phyloP scores from a whole-genome alignment of 2,888 invertebrate genomes.

The Chymomyza procnemis region DNA sequence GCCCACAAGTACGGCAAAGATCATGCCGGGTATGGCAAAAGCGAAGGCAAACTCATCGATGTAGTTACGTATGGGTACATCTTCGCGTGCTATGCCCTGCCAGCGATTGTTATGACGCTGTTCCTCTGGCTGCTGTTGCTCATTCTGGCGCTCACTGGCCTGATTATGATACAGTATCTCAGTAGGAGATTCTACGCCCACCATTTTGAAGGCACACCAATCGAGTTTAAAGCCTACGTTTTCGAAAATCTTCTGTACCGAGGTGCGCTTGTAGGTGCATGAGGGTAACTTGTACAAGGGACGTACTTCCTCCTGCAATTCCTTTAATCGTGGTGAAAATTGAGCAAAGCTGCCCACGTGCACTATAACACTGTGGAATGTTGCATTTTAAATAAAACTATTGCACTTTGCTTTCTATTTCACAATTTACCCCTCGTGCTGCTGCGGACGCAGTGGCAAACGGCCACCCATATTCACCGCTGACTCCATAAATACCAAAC shows the following conservation, averaged over 20 bases:
- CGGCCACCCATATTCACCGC: constrained; percentile 91
- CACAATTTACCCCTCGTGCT: constrained; percentile 86
- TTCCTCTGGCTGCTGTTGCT: constrained; percentile 29
- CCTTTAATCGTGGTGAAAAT: constrained; percentile 82
- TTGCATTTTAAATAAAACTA: not conserved
- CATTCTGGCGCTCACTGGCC: constrained; percentile 47
- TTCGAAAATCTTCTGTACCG: constrained; percentile 89
- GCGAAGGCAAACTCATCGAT: constrained; percentile 84
- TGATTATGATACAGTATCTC: constrained; percentile 77
- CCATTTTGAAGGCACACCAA: constrained; percentile 93
- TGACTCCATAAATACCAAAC: constrained; percentile 90
- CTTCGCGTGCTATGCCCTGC: constrained; percentile 81
- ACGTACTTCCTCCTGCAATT: constrained; percentile 86
- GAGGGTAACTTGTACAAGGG: constrained; percentile 87
- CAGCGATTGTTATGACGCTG: constrained; percentile 80
- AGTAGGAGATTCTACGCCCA: constrained; percentile 79
- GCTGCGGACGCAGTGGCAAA: constrained; percentile 88
- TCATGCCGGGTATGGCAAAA: constrained; percentile 84
- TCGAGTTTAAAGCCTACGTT: constrained; percentile 88
- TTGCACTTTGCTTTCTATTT: constrained; percentile 4
- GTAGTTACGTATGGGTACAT: constrained; percentile 85
- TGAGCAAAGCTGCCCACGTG: constrained; percentile 87
- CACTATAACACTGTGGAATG: constrained; percentile 84
- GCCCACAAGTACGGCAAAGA: constrained; percentile 84
- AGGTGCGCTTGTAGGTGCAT: constrained; percentile 92